A percentile compares a stretch with the other conserved stretches of the same genome.
Evolutionary conservation across 1,140 invertebrate species (phyloP).

Genomic region (Ips typographus): DNA sequence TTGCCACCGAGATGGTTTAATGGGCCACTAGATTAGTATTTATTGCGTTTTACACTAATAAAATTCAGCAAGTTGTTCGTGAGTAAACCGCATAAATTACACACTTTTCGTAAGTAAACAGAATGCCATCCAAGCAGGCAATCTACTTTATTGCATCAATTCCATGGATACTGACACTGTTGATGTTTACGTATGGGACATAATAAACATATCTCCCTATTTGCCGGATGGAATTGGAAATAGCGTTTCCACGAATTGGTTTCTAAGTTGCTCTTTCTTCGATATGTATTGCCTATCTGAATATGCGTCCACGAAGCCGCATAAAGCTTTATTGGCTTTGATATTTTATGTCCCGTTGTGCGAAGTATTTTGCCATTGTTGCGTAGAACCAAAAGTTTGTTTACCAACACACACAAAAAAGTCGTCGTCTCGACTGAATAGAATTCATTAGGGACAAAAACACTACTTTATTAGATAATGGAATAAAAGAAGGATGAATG

Average conservation of each 20-base stretch:
- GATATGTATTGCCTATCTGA: neutral
- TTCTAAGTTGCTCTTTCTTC: neutral
- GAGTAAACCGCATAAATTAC: too few species aligned
- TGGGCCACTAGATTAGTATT: constrained; percentile 1
- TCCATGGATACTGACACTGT: neutral
- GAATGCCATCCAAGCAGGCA: too few species aligned
- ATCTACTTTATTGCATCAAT: too few species aligned
- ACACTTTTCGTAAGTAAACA: too few species aligned
- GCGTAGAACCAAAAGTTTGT: neutral
- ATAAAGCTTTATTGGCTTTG: constrained; percentile 9
- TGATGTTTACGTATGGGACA: neutral
- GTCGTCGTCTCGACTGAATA: constrained; percentile 1
- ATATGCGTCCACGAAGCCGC: neutral
- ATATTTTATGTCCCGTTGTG: constrained; percentile 3
- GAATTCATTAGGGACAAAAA: constrained; percentile 10
- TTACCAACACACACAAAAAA: neutral
- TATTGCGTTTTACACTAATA: neutral
- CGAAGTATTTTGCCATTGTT: neutral
- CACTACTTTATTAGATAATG: constrained; percentile 15
- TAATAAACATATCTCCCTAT: neutral
- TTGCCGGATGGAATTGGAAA: neutral
- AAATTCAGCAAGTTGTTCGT: too few species aligned
- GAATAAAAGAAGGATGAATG: constrained; percentile 11
- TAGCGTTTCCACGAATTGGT: constrained; percentile 2
- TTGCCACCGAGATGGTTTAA: constrained; percentile 1